Evolutionary conservation across 2,888 invertebrate genomes (phyloP).

Genomic region (Drosophila nr. perissopoda): DNA sequence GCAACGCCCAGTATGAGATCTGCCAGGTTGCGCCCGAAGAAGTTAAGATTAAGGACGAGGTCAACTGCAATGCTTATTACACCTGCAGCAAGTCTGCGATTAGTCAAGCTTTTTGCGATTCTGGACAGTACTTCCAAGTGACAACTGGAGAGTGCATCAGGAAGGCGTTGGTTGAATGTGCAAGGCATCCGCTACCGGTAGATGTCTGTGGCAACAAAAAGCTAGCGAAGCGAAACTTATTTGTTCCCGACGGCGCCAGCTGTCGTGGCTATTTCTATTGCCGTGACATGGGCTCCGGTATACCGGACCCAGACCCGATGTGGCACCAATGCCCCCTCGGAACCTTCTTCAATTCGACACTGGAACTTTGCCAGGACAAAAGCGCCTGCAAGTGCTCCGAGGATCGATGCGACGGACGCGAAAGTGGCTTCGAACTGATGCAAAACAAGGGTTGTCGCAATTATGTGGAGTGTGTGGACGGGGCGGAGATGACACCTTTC

Average conservation of each 20-base stretch:
- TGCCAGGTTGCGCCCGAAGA: slow-evolving; percentile 66
- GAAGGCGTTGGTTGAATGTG: slow-evolving; percentile 65
- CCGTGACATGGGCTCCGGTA: slow-evolving; percentile 62
- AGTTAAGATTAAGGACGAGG: slow-evolving; percentile 58
- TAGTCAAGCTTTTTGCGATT: too few relatives aligned
- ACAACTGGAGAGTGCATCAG: slow-evolving; percentile 44
- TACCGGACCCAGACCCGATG: slow-evolving; percentile 66
- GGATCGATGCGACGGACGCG: slow-evolving; percentile 73
- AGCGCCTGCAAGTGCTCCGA: slow-evolving; percentile 46
- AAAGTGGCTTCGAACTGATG: slow-evolving; percentile 50
- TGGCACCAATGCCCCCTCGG: slow-evolving; percentile 64
- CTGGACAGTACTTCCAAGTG: slow-evolving; percentile 63
- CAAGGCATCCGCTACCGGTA: slow-evolving; percentile 66
- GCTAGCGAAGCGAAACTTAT: slow-evolving; percentile 64
- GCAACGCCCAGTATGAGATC: slow-evolving; percentile 59
- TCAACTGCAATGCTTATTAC: slow-evolving; percentile 67
- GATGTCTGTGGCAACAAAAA: slow-evolving; percentile 75
- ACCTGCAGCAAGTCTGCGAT: slow-evolving; percentile 53
- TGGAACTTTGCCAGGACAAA: slow-evolving; percentile 57
- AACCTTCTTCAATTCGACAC: slow-evolving; percentile 64
- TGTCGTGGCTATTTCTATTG: slow-evolving; percentile 81
- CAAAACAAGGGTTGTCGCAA: slow-evolving; percentile 59
- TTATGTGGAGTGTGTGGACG: slow-evolving; percentile 58
- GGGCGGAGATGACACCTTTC: slow-evolving; percentile 12
- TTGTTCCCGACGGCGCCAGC: slow-evolving; percentile 73